Conservation (phyloP, 30 jellyfish, hydroid and myxozoan genomes). For the Phacellophora camtschatica region DNA sequence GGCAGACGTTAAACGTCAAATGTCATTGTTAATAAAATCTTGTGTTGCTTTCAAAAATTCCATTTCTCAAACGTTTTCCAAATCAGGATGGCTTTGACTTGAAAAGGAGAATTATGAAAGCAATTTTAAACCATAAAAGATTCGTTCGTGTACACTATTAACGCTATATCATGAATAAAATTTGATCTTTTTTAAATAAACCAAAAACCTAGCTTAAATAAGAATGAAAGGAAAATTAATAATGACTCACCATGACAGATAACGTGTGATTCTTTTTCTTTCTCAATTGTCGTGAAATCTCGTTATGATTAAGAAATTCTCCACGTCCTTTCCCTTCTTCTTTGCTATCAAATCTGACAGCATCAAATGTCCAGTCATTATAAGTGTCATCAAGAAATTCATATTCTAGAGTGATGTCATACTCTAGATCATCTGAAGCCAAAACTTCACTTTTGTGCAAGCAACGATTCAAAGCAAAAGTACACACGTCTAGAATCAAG, state of each 20-base stretch:
- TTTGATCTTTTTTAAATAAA: too few species aligned
- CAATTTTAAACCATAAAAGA: too few species aligned
- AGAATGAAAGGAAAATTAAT: too few species aligned
- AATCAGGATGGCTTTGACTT: too few species aligned
- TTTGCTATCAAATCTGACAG: conserved; percentile 67
- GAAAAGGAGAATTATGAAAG: too few species aligned
- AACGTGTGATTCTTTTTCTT: conserved; percentile 68
- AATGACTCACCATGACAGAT: conserved; percentile 74
- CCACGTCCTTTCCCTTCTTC: conserved; percentile 74
- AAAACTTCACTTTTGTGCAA: conserved; percentile 27
- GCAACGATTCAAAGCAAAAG: conserved; percentile 69
- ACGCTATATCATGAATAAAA: too few species aligned
- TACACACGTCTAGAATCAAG: conserved; percentile 66
- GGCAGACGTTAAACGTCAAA: too few species aligned
- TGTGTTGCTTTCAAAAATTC: too few species aligned
- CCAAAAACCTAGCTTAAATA: too few species aligned
- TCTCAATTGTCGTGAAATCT: conserved; percentile 54
- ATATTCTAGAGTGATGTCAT: conserved; percentile 62
- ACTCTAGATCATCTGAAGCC: conserved; percentile 72
- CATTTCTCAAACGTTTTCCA: too few species aligned
- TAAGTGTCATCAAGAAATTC: conserved; percentile 88
- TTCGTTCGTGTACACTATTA: too few species aligned
- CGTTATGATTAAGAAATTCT: conserved; percentile 44
- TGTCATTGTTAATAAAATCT: too few species aligned
- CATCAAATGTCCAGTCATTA: conserved; percentile 85